Percentiles rank a stretch among this genome's conserved stretches.
Conservation (phyloP, 2,888 invertebrate species). For the Hipparchia sbordonii region DNA sequence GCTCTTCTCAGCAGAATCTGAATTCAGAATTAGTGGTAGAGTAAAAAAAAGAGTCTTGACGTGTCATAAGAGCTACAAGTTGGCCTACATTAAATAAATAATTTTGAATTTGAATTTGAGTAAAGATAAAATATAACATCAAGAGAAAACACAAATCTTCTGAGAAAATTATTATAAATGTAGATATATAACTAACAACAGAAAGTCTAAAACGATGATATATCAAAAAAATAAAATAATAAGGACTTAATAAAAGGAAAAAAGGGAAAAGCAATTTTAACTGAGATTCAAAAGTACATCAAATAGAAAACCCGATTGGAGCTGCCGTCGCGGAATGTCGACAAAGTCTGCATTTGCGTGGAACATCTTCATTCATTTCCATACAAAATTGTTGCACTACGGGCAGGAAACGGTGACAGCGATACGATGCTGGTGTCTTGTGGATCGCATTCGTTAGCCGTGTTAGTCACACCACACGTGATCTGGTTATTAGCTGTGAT, state of each 20-base stretch:
- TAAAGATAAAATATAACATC: too few relatives aligned
- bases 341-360: slow-evolving; percentile 41
- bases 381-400: slow-evolving; percentile 62
- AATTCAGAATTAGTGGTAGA: too few relatives aligned
- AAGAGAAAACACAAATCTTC: too few relatives aligned
- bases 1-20: too few relatives aligned
- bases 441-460: slow-evolving; percentile 50
- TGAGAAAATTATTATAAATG: too few relatives aligned
- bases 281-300: slow-evolving; percentile 6
- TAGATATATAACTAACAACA: too few relatives aligned
- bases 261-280: not conserved
- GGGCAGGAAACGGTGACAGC: slow-evolving; percentile 58
- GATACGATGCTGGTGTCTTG: slow-evolving; percentile 53
- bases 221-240: not conserved
- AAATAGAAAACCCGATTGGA: slow-evolving; percentile 7
- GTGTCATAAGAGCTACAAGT: too few relatives aligned
- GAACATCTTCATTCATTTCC: slow-evolving; percentile 55
- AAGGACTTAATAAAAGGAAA: not conserved
- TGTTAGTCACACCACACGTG: slow-evolving; percentile 51
- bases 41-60: too few relatives aligned
- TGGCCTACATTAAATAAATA: too few relatives aligned
- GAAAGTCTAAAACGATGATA: not conserved
- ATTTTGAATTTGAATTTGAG: too few relatives aligned
- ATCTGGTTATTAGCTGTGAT: slow-evolving; percentile 24
- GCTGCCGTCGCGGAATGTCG: slow-evolving; percentile 37